Percentiles rank a stretch among this genome's conserved stretches.
These are phyloP conservation scores for Orestias chungarensis DNA, from an alignment of 2,797 vertebrate species.

Conservation along the genomic window DNA sequence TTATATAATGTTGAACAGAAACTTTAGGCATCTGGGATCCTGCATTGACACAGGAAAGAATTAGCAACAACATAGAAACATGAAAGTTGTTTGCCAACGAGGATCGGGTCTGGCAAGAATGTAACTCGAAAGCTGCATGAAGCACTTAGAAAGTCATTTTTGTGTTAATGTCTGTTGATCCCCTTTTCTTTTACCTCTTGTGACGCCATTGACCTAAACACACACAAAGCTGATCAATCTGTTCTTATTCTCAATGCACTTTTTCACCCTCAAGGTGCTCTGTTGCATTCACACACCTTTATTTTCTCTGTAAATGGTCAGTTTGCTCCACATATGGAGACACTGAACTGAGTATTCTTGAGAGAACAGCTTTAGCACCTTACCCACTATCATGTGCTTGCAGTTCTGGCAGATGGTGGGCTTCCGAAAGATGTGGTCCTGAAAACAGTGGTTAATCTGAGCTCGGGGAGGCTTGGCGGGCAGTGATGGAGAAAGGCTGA, in stretches of 20 bases:
- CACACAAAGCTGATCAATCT: neutral
- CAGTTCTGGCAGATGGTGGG: slow-evolving; percentile 90
- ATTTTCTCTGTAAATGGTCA: neutral
- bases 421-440: slow-evolving; percentile 90
- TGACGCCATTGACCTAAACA: neutral
- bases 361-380: slow-evolving; percentile 43
- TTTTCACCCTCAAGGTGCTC: neutral
- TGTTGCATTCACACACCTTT: neutral
- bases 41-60: neutral
- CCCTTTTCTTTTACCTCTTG: neutral
- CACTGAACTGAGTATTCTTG: neutral
- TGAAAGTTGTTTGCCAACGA: neutral
- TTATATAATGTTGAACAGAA: too few species aligned
- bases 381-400: slow-evolving; percentile 92
- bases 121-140: neutral
- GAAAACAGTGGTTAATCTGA: slow-evolving; percentile 86
- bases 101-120: neutral
- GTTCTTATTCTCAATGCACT: neutral
- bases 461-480: slow-evolving; percentile 72
- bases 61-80: neutral
- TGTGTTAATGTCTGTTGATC: neutral
- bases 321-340: neutral
- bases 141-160: neutral
- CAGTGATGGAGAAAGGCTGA: slow-evolving; percentile 78
- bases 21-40: too few species aligned